Percentiles rank a stretch among this genome's conserved stretches.
Evolutionary conservation across 2,888 invertebrate species (phyloP).

Genomic region (Oligia fasciuncula): DNA sequence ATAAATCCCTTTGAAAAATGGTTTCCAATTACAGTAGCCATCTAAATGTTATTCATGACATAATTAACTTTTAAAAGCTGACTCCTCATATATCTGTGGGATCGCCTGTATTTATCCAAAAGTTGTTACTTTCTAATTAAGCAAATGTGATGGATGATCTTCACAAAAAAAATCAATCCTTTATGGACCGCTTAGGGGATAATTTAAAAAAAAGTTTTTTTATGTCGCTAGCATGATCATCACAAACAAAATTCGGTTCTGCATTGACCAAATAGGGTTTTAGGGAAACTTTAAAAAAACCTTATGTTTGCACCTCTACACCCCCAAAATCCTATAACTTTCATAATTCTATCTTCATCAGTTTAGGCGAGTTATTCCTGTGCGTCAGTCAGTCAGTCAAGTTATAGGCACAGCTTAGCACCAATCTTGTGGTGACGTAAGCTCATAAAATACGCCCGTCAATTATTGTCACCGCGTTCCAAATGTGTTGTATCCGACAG

Average conservation of each 20-base stretch:
- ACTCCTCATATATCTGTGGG: too few species aligned
- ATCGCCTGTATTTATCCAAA: too few species aligned
- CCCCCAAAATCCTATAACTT: background rate
- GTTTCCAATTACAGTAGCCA: background rate
- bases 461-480: conserved; percentile 16
- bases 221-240: too few species aligned
- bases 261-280: too few species aligned
- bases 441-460: conserved; percentile 40
- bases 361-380: background rate
- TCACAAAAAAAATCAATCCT: background rate
- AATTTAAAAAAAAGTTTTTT: too few species aligned
- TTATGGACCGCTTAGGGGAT: too few species aligned
- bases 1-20: background rate
- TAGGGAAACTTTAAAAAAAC: too few species aligned
- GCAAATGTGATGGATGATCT: background rate
- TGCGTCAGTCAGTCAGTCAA: background rate
- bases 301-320: too few species aligned
- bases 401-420: background rate
- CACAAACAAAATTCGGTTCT: too few species aligned
- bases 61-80: background rate
- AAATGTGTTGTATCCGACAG: conserved; percentile 8
- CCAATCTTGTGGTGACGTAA: conserved; percentile 20
- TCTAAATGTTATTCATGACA: background rate
- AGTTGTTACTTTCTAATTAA: background rate
- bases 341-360: background rate